phyloP scores from a whole-genome alignment of 2,888 invertebrate genomes.

The Ectemnius cavifrons region DNA sequence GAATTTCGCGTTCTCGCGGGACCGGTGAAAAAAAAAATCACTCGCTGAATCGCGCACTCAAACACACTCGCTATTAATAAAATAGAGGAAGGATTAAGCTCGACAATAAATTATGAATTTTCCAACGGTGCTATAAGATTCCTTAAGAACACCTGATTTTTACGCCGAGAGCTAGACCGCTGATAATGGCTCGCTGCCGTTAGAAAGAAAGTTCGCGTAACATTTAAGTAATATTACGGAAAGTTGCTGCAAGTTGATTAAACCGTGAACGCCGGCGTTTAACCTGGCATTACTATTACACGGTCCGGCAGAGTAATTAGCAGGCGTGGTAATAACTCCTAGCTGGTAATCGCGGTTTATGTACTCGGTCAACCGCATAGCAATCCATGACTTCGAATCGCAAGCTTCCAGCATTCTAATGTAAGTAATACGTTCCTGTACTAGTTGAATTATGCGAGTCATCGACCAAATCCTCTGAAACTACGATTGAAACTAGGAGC shows the following conservation, averaged over 20 bases:
- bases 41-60: too few relatives aligned
- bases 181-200: neutral
- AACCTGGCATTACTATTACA: constrained; percentile 32
- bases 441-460: too few relatives aligned
- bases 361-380: constrained; percentile 20
- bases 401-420: constrained; percentile 7
- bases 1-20: too few relatives aligned
- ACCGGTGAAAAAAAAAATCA: too few relatives aligned
- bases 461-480: too few relatives aligned
- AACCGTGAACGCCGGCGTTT: constrained; percentile 16
- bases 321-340: constrained; percentile 28
- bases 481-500: too few relatives aligned
- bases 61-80: too few relatives aligned
- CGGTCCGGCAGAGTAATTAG: constrained; percentile 39
- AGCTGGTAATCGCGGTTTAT: constrained; percentile 35
- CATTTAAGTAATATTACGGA: neutral
- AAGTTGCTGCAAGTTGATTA: constrained; percentile 13
- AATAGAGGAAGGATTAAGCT: too few relatives aligned
- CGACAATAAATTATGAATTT: too few relatives aligned
- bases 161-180: neutral
- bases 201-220: neutral
- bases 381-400: constrained; percentile 22
- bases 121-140: too few relatives aligned
- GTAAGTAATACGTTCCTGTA: too few relatives aligned
- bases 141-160: too few relatives aligned